Evolutionary conservation across 2,113 vertebrate genomes (phyloP), one percentile per base, ranked within the genome.

Genomic region (Notiomystis cincta): DNA sequence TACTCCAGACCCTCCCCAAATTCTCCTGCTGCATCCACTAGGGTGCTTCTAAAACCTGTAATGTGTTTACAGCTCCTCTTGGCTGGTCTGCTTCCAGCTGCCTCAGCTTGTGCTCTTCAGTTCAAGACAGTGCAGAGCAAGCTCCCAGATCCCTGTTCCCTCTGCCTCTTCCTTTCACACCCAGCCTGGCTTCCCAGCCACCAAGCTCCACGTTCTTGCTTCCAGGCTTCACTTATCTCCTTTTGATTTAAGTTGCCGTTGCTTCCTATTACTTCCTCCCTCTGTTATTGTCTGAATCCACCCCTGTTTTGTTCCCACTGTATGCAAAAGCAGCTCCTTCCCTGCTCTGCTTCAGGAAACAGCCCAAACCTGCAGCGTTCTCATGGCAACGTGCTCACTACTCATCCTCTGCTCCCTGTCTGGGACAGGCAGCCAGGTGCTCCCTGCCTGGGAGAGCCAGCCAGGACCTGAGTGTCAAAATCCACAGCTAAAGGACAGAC

Each of bases 271-370:
- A 4, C 75, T 70, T 42, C 62, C 81, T 38, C 60, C 5, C 73
- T 89, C 67, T 87, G 66, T 81, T 96, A 93, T 65, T 82, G 92
- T 64, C 77, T 81, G 71, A 83, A 58, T 76, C 86, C 84, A 25
- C 85, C 67, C 88, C 66, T 70, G 1, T 16, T 76, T 76, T 75
- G 79, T 27, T 91, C 82, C 73, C 54, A 18, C 69, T 90, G 50
- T 4, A 37, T 50, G 67, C 56, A 27, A 58, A 54, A 42, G 60
- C 76, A 75, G 88, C 85, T 96, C 51, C 76, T 72, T 67, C 12
- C 15, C 40, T 48, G 30, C 88, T 89, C 56, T 56, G 66, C 76
- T 51, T 85, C 33, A 50, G 87, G 61, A 72, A 75, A 21, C 48
- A 82, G 82, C 67, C 17, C 1, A 20, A 77, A 44, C 56, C 83